phyloP scores from a whole-genome alignment of 2,113 vertebrate species.

The Pseudonaja textilis region DNA sequence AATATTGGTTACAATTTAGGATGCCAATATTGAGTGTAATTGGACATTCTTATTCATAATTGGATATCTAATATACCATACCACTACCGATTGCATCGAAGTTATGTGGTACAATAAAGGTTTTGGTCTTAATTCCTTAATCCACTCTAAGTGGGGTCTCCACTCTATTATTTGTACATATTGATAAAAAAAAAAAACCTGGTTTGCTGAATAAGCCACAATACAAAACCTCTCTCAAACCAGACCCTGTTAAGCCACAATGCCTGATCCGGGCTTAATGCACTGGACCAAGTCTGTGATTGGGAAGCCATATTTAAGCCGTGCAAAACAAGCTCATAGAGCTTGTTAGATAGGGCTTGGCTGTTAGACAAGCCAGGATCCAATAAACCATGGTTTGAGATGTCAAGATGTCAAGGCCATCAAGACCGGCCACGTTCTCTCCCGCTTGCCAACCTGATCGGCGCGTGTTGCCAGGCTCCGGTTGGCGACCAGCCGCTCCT shows the following conservation, averaged over 20 bases:
- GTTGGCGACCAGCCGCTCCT: slow-evolving; percentile 75
- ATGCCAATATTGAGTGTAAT: neutral
- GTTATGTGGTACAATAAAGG: neutral
- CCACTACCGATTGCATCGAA: neutral
- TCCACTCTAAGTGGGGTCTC: neutral
- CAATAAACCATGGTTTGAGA: neutral
- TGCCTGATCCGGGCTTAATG: neutral
- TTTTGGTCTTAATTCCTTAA: neutral
- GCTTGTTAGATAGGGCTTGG: no score
- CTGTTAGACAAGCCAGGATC: neutral
- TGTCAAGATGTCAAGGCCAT: neutral
- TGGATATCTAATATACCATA: neutral
- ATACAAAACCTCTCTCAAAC: neutral
- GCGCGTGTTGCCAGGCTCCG: slow-evolving; percentile 78
- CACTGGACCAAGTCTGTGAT: neutral
- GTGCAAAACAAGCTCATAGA: neutral
- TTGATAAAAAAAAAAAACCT: neutral
- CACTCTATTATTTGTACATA: neutral
- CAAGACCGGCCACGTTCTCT: neutral
- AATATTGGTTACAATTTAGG: neutral
- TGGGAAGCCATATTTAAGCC: neutral
- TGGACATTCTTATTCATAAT: neutral
- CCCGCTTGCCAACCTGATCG: slow-evolving; percentile 80
- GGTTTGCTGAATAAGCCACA: neutral
- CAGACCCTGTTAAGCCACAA: neutral